Conservation (phyloP, 2,113 vertebrate species). For the Agelaius phoeniceus region DNA sequence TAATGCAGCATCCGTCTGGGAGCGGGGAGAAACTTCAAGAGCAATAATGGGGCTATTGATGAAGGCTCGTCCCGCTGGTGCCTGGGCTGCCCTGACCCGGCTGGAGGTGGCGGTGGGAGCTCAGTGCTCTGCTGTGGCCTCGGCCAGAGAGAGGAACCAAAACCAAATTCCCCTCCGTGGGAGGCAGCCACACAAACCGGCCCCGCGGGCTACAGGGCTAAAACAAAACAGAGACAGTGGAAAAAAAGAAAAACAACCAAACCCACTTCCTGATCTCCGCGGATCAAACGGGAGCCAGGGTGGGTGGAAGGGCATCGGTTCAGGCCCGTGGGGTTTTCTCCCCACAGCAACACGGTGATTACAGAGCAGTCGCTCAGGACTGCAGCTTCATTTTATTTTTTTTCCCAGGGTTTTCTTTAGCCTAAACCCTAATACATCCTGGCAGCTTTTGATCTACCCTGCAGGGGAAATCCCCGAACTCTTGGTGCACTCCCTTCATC, state of each 20-base stretch:
- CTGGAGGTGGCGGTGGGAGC: not conserved
- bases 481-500: not conserved
- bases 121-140: not conserved
- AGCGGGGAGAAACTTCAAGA: not conserved
- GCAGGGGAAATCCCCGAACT: slow-evolving; percentile 49
- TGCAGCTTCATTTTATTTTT: not conserved
- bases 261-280: slow-evolving; percentile 6
- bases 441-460: slow-evolving; percentile 59
- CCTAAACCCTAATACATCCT: not conserved
- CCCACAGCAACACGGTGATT: not conserved
- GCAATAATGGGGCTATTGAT: slow-evolving; percentile 39
- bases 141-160: not conserved
- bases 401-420: slow-evolving; percentile 20
- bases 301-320: slow-evolving; percentile 1
- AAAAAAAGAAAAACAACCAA: not conserved
- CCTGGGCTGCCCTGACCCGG: slow-evolving; percentile 5
- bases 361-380: not conserved
- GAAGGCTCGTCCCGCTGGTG: not conserved
- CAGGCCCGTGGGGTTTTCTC: slow-evolving; percentile 42
- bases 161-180: slow-evolving; percentile 14
- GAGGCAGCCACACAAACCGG: slow-evolving; percentile 24
- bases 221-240: slow-evolving; percentile 40
- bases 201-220: not conserved
- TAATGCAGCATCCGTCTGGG: slow-evolving; percentile 27
- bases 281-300: not conserved